Percentiles rank a stretch among this genome's conserved stretches.
Conservation (phyloP, 2,797 vertebrate genomes). For the Mormyrus hasselquistii region DNA sequence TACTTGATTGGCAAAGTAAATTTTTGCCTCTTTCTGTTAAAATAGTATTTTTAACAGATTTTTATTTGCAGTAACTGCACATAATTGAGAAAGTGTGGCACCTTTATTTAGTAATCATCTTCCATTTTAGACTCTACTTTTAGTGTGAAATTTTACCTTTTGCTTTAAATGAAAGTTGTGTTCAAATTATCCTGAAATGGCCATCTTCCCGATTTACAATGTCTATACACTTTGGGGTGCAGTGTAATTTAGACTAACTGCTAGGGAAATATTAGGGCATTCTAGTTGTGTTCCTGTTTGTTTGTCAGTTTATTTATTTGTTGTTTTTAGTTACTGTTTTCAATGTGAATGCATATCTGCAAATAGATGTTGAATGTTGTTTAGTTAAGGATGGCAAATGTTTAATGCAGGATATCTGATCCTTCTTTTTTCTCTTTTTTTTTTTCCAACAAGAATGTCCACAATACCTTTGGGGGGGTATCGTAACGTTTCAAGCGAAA, state of each 20-base stretch:
- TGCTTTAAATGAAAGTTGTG: constrained; percentile 29
- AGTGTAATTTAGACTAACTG: constrained; percentile 49
- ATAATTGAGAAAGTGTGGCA: constrained; percentile 30
- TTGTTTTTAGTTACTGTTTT: constrained; percentile 76
- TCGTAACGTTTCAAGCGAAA: neutral
- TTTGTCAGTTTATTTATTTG: constrained; percentile 66
- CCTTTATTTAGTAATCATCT: constrained; percentile 32
- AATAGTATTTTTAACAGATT: neutral
- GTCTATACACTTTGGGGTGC: constrained; percentile 35
- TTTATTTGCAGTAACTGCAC: neutral
- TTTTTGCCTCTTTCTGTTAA: neutral
- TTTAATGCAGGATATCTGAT: constrained; percentile 92
- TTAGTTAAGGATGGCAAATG: constrained; percentile 72
- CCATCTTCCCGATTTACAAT: constrained; percentile 22
- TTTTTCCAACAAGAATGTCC: neutral
- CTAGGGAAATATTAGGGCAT: constrained; percentile 49
- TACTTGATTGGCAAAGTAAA: constrained; percentile 16
- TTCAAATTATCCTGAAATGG: constrained; percentile 30
- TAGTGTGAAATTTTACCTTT: neutral
- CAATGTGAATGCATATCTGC: constrained; percentile 88
- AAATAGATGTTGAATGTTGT: constrained; percentile 94
- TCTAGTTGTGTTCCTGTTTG: constrained; percentile 71
- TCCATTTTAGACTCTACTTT: constrained; percentile 42
- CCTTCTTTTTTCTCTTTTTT: constrained; percentile 4
- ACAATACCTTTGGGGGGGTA: neutral